phyloP scores from a whole-genome alignment of 2,888 invertebrate species.

The Rotaria magnacalcarata region DNA sequence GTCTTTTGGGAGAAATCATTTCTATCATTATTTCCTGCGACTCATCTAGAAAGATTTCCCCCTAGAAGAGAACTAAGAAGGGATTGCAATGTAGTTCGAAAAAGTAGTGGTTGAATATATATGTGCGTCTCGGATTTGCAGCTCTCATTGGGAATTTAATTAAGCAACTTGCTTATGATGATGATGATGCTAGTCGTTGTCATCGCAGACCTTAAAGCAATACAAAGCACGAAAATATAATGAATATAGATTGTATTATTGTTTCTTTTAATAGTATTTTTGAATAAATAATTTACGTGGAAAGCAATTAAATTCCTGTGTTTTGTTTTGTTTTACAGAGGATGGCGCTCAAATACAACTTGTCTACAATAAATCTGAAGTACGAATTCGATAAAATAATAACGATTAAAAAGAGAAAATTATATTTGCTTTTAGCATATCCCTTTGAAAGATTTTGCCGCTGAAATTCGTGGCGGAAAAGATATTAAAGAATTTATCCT shows the following conservation, averaged over 20 bases:
- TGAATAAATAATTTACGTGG: background rate
- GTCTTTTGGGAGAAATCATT: background rate
- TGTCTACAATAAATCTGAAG: constrained; percentile 32
- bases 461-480: constrained; percentile 65
- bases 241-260: background rate
- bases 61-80: background rate
- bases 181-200: background rate
- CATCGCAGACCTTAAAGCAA: background rate
- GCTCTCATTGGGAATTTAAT: background rate
- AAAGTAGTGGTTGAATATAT: background rate
- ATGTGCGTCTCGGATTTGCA: background rate
- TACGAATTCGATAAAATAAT: background rate
- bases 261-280: background rate
- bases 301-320: background rate
- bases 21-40: background rate
- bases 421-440: constrained; percentile 57
- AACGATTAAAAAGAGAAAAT: background rate
- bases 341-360: constrained; percentile 12
- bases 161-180: background rate
- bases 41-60: background rate
- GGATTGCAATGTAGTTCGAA: background rate
- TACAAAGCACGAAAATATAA: background rate
- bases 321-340: background rate
- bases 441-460: constrained; percentile 65
- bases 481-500: constrained; percentile 65